Conservation (phyloP, 2,797 vertebrate genomes). For the Sebastes trivittatus region DNA sequence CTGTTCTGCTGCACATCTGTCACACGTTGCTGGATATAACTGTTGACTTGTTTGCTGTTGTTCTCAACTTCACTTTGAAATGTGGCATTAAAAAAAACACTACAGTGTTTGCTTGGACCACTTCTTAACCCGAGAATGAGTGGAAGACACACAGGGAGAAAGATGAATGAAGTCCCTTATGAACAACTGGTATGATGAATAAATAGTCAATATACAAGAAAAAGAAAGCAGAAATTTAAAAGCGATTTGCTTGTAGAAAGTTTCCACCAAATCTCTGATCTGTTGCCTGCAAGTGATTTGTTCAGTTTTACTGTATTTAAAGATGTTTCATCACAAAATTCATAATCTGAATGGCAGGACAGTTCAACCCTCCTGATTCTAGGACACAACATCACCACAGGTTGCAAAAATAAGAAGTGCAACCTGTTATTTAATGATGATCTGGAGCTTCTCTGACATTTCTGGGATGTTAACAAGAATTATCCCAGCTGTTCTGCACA, state of each 20-base stretch:
- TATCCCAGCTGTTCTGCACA: conserved; percentile 7
- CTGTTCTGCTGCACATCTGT: conserved; percentile 22
- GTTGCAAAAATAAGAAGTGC: neutral
- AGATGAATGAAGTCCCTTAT: neutral
- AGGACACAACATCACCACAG: neutral
- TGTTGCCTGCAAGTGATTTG: neutral
- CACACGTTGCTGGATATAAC: conserved; percentile 2
- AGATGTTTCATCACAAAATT: neutral
- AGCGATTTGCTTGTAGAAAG: neutral
- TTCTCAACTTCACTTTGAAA: neutral
- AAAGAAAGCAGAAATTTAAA: neutral
- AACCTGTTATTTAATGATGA: neutral
- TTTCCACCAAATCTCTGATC: neutral
- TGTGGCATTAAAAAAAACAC: neutral
- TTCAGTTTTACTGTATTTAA: neutral
- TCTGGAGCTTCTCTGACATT: neutral
- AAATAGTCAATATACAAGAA: neutral
- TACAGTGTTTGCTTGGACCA: neutral
- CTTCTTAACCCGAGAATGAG: neutral
- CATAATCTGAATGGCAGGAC: neutral
- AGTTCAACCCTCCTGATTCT: neutral
- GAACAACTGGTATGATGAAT: neutral
- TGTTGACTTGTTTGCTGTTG: neutral
- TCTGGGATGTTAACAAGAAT: conserved; percentile 7
- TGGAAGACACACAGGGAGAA: neutral